Base-by-base conservation (phyloP, 53 echinoderm and acorn worm species). In the Apostichopus leukothele region DNA sequence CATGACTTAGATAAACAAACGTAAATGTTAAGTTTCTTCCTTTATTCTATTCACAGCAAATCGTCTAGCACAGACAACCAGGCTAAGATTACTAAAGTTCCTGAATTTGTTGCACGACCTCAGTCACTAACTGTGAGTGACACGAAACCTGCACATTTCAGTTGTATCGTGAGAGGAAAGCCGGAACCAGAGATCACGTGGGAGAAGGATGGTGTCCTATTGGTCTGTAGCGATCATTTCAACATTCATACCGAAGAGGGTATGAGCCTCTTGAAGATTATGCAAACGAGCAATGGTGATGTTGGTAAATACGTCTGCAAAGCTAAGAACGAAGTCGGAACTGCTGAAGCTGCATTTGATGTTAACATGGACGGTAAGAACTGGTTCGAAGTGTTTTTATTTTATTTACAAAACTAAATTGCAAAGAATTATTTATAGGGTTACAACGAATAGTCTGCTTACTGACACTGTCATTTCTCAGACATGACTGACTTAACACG, bases 151-250 rank as follows among this genome's bases (percentile, higher is more conserved):
- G 95, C 95, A 9, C 90, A 89, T 51, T 93, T 98, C 90, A 93
- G 86, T 60, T 95, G 95, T 75, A 90, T 91, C 21, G 92, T 96
- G 16, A 84, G 93, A 55, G 98, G 98, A 10, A 84, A 86, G 60
- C 95, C 98, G 19, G 74, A 84, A 19, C 98, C 98, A 11, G 88
- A 78, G 5, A 93, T 98, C 67, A 92, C 92, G 27, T 98, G 98
- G 98, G 86, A 87, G 55, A 92, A 91, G 79, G 75, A 87, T 53
- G 75, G 88, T 73, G 74, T 53, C 50, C 18, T n/a, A 20, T 22
- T 87, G 21, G 51, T 8, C 9, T 54, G 60, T 21, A 55, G 54
- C 88, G 93, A 90, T 9, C 73, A 93, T 53, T 88, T 90, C 53
- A 89, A 96, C 85, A 96, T 98, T 52, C 92, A 89, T 25, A 89